Evolutionary conservation across 2,888 invertebrate species (phyloP), one percentile per base, ranked within the genome.

Genomic region (Dasysyrphus tricinctus): DNA sequence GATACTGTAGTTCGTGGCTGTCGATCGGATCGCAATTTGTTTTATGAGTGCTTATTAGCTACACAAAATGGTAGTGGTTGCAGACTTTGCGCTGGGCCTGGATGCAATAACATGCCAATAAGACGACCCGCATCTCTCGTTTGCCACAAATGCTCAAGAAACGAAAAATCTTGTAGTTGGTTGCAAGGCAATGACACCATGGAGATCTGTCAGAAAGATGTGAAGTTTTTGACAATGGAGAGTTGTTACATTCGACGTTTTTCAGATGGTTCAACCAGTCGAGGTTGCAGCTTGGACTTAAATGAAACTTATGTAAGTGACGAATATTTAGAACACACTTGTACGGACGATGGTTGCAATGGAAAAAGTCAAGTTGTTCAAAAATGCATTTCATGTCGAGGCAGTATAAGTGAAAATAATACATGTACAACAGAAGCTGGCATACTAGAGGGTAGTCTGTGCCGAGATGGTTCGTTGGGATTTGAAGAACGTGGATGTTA

Each of bases 1-100:
- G 34, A 83, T 7, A 87, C 88, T 24, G 88, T 90, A n/a, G 86
- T 90, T 34, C 89, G 91, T 5, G 91, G 91, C 0, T 91, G 91
- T 72, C 88, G 89, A n/a, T 90, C 91, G n/a, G 88, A 91, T 84
- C 29, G 82, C 0, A 72, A 77, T 2, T 77, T 89, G 0, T 91
- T 89, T 78, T 89, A 89, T 57, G 89, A 90, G 54, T 90, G 90
- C 65, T 85, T 91, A 72, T 54, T 90, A 39, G 88, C 80, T 19
- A 0, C 8, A n/a, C 34, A 49, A 49, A 49, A 47, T 19, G 77
- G 78, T 7, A 34, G 75, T 0, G 88, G 73, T 3, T 91, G 91
- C 57, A 88, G 88, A 4, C 76, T 88, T 0, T 91, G 91, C 51
- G 76, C 80, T 12, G 88, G 59, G 0, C 56, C 88, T 32, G 91